Conservation (phyloP, 2,888 invertebrate genomes). For the Leucophenga maculata region DNA sequence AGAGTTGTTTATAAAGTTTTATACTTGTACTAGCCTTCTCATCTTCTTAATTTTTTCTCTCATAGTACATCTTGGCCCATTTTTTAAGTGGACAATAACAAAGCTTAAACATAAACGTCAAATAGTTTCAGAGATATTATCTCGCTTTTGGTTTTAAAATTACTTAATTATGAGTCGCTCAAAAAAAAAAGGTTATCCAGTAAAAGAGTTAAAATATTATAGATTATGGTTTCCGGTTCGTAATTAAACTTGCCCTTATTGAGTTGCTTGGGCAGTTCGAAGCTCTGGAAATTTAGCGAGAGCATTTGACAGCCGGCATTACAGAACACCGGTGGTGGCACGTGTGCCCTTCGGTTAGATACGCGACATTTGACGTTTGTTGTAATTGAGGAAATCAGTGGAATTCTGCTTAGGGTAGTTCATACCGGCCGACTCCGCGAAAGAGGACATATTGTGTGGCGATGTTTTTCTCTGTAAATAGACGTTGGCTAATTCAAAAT, state of each 20-base stretch:
- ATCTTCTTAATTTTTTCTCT: too few species aligned
- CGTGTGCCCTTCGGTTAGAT: constrained; percentile 99
- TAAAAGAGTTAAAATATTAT: too few species aligned
- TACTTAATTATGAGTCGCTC: too few species aligned
- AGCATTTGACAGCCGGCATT: constrained; percentile 99
- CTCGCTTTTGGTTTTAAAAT: too few species aligned
- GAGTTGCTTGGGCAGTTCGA: constrained; percentile 98
- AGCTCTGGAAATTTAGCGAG: constrained; percentile 98
- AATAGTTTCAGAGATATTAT: too few species aligned
- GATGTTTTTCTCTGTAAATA: constrained; percentile 87
- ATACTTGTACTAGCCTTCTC: too few species aligned
- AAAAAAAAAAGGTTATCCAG: too few species aligned
- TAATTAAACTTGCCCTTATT: constrained; percentile 99
- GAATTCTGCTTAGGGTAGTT: constrained; percentile 95
- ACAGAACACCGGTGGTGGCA: constrained; percentile 99
- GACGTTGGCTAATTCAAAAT: not conserved
- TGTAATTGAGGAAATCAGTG: constrained; percentile 99
- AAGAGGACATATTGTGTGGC: constrained; percentile 99
- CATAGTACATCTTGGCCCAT: too few species aligned
- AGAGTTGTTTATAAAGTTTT: too few species aligned
- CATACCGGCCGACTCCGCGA: constrained; percentile 97
- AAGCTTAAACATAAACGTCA: too few species aligned
- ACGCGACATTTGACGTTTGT: constrained; percentile 98
- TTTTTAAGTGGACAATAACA: too few species aligned
- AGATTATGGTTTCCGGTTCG: too few species aligned